Percentiles rank a stretch among this genome's conserved stretches.
These are phyloP conservation scores for Bedellia somnulentella DNA, from an alignment of 2,888 invertebrate genomes.

Conservation along the genomic window DNA sequence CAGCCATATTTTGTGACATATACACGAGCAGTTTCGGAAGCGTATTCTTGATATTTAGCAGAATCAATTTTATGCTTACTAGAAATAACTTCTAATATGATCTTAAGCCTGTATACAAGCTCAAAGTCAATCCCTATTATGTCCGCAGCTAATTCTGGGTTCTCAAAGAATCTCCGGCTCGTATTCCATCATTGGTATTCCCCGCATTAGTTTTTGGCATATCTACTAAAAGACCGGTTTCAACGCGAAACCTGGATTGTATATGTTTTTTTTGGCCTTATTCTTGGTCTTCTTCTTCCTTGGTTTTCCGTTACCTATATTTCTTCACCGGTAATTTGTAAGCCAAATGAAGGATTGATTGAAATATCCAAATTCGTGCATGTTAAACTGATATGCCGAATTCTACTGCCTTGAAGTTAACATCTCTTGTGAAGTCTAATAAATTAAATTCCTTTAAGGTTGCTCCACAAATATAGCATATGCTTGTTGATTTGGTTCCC, in stretches of 20 bases:
- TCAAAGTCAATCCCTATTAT: conserved; percentile 17
- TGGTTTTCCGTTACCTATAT: conserved; percentile 14
- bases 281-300: conserved; percentile 11
- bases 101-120: conserved; percentile 14
- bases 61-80: conserved; percentile 3
- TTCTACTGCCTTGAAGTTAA: no score
- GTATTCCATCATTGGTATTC: conserved; percentile 19
- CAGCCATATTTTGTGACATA: conserved; percentile 6
- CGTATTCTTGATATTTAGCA: conserved; percentile 5
- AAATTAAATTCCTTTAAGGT: conserved; percentile 13
- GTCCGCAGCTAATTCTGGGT: conserved; percentile 15
- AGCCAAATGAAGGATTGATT: conserved; percentile 11
- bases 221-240: conserved; percentile 19
- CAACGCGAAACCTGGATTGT: conserved; percentile 12
- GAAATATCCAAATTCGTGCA: conserved; percentile 12
- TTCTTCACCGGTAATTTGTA: conserved; percentile 13
- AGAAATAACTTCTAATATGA: conserved; percentile 14
- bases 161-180: conserved; percentile 18
- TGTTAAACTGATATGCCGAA: conserved; percentile 19
- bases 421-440: no score
- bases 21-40: conserved; percentile 3
- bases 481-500: no score
- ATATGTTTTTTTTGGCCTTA: conserved; percentile 10
- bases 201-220: conserved; percentile 17
- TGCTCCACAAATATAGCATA: no score